phyloP scores from a whole-genome alignment of 2,113 vertebrate species.

The Bubo bubo region DNA sequence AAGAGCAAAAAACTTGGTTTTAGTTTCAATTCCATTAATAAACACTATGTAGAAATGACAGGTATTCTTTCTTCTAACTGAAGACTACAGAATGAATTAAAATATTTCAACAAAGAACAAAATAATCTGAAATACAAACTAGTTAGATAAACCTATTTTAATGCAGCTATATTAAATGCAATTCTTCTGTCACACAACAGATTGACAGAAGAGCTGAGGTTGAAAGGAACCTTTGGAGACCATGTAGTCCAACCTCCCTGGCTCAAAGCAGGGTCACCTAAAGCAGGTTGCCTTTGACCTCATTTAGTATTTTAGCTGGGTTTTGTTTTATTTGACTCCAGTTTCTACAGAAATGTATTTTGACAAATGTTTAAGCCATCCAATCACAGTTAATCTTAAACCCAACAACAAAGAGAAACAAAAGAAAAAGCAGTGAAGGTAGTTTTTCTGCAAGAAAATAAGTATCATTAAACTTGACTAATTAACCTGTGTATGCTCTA shows the following conservation, averaged over 20 bases:
- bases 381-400: background rate
- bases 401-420: background rate
- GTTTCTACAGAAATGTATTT: background rate
- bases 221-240: background rate
- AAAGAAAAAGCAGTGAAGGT: background rate
- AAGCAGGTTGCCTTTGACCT: background rate
- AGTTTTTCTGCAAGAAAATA: background rate
- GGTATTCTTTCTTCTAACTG: background rate
- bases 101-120: background rate
- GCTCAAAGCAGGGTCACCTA: background rate
- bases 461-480: background rate
- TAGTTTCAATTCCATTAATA: background rate
- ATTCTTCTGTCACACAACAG: background rate
- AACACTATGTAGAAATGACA: background rate
- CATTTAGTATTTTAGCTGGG: background rate
- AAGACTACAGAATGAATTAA: background rate
- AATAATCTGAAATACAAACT: background rate
- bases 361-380: background rate
- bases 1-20: background rate
- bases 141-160: background rate
- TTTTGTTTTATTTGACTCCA: background rate
- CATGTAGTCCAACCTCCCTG: background rate
- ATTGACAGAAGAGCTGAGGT: background rate
- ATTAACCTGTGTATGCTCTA: background rate
- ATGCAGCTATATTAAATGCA: background rate